phyloP scores from a whole-genome alignment of 2,113 vertebrate species.

The Panthera leo region DNA sequence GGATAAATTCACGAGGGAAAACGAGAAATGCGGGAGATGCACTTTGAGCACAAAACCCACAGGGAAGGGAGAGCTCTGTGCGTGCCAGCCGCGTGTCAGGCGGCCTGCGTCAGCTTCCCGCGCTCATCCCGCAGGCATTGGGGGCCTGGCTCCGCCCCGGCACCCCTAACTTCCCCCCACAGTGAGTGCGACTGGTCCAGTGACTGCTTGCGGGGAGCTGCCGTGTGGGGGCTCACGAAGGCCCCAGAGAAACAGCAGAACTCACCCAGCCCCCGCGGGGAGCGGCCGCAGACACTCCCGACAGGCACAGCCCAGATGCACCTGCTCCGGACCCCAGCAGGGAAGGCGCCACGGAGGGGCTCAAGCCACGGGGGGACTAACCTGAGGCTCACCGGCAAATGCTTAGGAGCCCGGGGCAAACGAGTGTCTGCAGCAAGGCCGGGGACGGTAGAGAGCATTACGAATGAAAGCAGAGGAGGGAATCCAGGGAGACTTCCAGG shows the following conservation, averaged over 20 bases:
- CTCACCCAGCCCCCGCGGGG: fast-evolving
- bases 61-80: fast-evolving
- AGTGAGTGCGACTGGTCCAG: fast-evolving
- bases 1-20: background rate
- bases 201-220: fast-evolving
- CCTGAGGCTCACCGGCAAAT: background rate
- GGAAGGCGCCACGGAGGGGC: background rate
- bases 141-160: background rate
- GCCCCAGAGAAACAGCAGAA: background rate
- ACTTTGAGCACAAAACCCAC: fast-evolving
- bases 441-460: no score
- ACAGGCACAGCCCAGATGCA: fast-evolving
- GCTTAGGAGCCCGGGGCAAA: background rate
- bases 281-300: background rate
- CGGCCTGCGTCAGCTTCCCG: fast-evolving
- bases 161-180: fast-evolving
- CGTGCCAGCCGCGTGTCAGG: fast-evolving
- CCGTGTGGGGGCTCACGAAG: background rate
- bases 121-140: no score
- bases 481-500: background rate
- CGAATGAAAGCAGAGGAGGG: background rate
- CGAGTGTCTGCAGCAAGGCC: fast-evolving
- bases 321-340: background rate
- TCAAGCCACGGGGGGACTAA: fast-evolving
- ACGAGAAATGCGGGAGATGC: background rate